Conservation (phyloP, 2,888 invertebrate species). For the Diadegma fenestrale region DNA sequence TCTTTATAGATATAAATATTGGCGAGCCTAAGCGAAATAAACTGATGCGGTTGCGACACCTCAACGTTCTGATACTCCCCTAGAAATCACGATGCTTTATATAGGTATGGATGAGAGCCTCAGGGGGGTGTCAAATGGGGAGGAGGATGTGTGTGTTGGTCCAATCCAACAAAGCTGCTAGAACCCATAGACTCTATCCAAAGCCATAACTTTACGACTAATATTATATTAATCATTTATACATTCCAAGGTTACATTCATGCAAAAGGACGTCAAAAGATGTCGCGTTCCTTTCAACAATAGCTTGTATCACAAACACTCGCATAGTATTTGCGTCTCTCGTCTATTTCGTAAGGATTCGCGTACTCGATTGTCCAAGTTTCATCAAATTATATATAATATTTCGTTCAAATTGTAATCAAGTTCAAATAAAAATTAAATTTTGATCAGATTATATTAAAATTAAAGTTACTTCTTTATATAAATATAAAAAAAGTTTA, state of each 20-base stretch:
- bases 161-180: constrained; percentile 8
- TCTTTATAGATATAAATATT: not conserved
- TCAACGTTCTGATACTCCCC: constrained; percentile 70
- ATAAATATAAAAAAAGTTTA: too few relatives aligned
- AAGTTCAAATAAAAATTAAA: too few relatives aligned
- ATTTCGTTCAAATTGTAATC: too few relatives aligned
- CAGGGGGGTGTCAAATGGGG: constrained; percentile 44
- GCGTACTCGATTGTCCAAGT: too few relatives aligned
- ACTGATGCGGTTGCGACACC: constrained; percentile 63
- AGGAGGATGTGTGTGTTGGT: constrained; percentile 24
- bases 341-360: not conserved
- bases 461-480: too few relatives aligned
- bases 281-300: not conserved
- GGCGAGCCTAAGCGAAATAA: constrained; percentile 32
- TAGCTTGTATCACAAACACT: not conserved
- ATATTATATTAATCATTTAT: not conserved
- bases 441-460: too few relatives aligned
- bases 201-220: not conserved
- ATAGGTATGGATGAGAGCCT: constrained; percentile 67
- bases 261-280: not conserved
- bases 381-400: too few relatives aligned
- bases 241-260: too few relatives aligned
- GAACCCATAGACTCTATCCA: not conserved
- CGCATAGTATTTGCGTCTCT: not conserved
- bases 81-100: constrained; percentile 71